Conservation (phyloP, 2,113 vertebrate species). For the Nycticryphes semicollaris region DNA sequence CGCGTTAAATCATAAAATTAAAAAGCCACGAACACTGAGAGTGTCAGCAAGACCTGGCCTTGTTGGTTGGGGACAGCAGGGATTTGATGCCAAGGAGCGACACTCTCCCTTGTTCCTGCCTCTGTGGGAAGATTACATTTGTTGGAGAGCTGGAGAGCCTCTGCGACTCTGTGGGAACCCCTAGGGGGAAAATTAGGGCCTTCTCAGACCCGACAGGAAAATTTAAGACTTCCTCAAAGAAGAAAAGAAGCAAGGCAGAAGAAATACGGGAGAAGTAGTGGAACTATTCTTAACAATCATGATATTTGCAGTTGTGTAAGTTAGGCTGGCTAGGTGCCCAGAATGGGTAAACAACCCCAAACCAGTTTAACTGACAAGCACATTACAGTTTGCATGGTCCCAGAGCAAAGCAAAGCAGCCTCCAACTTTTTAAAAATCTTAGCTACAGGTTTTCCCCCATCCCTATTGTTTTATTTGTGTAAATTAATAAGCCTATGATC, state of each 20-base stretch:
- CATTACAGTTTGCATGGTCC: background rate
- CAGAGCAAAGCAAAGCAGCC: background rate
- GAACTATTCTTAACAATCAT: slow-evolving; percentile 13
- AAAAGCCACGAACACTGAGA: background rate
- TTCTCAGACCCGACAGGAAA: slow-evolving; percentile 40
- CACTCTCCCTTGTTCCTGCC: background rate
- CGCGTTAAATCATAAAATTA: background rate
- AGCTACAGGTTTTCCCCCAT: background rate
- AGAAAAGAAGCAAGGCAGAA: slow-evolving; percentile 31
- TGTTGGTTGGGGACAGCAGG: background rate
- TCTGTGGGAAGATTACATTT: background rate
- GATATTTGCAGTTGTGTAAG: slow-evolving; percentile 40
- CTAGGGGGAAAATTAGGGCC: background rate
- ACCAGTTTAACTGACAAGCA: slow-evolving; percentile 3
- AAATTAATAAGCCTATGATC: background rate
- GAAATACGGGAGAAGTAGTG: background rate
- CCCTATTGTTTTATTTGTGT: background rate
- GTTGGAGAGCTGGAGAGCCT: background rate
- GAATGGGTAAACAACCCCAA: slow-evolving; percentile 13
- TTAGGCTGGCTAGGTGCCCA: slow-evolving; percentile 49
- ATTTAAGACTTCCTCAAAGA: slow-evolving; percentile 38
- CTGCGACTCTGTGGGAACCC: background rate
- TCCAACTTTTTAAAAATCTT: background rate
- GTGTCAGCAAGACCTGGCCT: background rate
- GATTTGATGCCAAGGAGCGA: background rate